Conservation (phyloP, 35 echinoderm and acorn worm genomes). For the Strongylocentrotus purpuratus region DNA sequence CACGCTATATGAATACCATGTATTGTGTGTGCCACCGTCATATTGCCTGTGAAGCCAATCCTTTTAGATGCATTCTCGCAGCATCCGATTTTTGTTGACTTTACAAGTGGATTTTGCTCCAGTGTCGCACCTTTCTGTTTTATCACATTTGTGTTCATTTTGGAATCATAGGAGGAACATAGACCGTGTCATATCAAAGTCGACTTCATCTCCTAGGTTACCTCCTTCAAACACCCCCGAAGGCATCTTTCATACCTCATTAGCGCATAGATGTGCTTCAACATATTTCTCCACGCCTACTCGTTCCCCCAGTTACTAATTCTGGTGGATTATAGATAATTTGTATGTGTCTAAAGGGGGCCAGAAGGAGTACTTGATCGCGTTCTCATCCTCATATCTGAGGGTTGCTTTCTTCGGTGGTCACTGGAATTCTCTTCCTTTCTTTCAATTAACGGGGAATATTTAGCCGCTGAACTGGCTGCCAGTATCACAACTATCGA, state of each 20-base stretch:
- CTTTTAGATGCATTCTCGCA: slow-evolving; percentile 10
- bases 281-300: slow-evolving; percentile 1
- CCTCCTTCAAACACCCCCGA: neutral
- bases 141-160: neutral
- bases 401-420: neutral
- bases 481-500: slow-evolving; percentile 38
- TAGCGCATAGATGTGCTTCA: slow-evolving; percentile 10
- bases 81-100: slow-evolving; percentile 16
- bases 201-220: neutral
- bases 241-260: slow-evolving; percentile 9
- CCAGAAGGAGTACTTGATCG: neutral
- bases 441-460: neutral
- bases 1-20: slow-evolving; percentile 1
- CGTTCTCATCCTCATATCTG: neutral
- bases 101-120: neutral
- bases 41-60: neutral
- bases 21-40: neutral
- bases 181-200: neutral
- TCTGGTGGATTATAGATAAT: slow-evolving; percentile 11
- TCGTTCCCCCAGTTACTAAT: neutral
- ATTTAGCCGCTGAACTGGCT: slow-evolving; percentile 35
- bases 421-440: neutral
- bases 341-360: neutral
- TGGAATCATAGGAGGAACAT: neutral
- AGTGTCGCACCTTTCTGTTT: neutral